A percentile compares a stretch with the other conserved stretches of the same genome.
Conservation (phyloP, 2,797 vertebrate genomes). For the Selene dorsalis region DNA sequence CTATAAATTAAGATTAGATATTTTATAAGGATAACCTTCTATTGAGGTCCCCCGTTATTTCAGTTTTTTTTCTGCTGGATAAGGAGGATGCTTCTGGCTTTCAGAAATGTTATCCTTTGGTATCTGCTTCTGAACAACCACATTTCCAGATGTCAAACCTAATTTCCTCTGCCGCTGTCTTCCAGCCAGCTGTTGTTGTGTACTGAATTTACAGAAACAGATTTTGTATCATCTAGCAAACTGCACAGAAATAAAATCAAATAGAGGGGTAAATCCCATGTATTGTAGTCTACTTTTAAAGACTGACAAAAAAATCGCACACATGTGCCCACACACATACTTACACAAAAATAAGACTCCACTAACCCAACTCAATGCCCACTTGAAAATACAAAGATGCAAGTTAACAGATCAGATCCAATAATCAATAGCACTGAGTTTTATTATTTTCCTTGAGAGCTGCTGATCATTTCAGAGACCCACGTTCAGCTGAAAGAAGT, state of each 20-base stretch:
- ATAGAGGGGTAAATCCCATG: slow-evolving; percentile 19
- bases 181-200: slow-evolving; percentile 53
- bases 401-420: slow-evolving; percentile 22
- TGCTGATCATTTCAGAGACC: too few species aligned
- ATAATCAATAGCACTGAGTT: slow-evolving; percentile 66
- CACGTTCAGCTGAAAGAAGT: too few species aligned
- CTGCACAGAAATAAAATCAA: slow-evolving; percentile 33
- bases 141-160: slow-evolving; percentile 61
- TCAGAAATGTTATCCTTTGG: slow-evolving; percentile 44
- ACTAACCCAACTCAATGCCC: slow-evolving; percentile 40
- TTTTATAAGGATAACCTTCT: slow-evolving; percentile 1
- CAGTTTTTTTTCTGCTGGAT: slow-evolving; percentile 21
- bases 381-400: slow-evolving; percentile 53
- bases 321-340: background rate
- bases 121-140: slow-evolving; percentile 50
- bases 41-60: slow-evolving; percentile 19
- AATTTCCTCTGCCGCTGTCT: slow-evolving; percentile 46
- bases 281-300: slow-evolving; percentile 31
- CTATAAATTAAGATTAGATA: slow-evolving; percentile 5
- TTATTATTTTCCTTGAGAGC: slow-evolving; percentile 70
- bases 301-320: slow-evolving; percentile 8
- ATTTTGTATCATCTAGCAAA: slow-evolving; percentile 38
- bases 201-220: slow-evolving; percentile 35
- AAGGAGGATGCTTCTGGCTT: slow-evolving; percentile 35
- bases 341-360: slow-evolving; percentile 36